These are phyloP conservation scores for Solea solea DNA, from an alignment of 2,113 vertebrate genomes.

Conservation along the genomic window DNA sequence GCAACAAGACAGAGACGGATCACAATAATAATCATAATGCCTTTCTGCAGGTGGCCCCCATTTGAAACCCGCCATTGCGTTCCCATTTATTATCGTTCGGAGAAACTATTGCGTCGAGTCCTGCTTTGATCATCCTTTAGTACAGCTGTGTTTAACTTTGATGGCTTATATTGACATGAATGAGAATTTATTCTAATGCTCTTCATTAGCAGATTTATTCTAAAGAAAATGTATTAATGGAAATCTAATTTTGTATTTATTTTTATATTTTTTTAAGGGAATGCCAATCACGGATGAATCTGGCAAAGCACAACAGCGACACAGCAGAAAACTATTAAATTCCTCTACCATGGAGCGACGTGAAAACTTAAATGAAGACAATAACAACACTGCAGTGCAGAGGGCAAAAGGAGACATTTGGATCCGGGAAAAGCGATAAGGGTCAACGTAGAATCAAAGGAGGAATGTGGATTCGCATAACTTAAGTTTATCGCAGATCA, in stretches of 20 bases:
- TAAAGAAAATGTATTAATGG: not conserved
- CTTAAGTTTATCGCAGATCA: conserved; percentile 64
- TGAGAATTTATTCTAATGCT: too few species aligned
- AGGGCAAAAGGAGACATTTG: conserved; percentile 8
- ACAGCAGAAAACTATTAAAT: conserved; percentile 8
- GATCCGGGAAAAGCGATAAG: conserved; percentile 43
- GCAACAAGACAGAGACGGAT: conserved; percentile 79
- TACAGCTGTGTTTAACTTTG: conserved; percentile 30
- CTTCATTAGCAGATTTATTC: too few species aligned
- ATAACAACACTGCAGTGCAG: not conserved
- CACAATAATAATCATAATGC: conserved; percentile 74
- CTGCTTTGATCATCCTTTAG: conserved; percentile 53
- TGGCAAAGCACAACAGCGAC: not conserved
- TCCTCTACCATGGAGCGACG: conserved; percentile 1
- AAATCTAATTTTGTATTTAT: not conserved
- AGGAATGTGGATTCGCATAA: conserved; percentile 45
- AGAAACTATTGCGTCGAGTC: conserved; percentile 32
- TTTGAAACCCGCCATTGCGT: conserved; percentile 69
- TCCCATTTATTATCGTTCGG: conserved; percentile 63
- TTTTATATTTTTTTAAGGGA: not conserved
- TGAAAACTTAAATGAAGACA: conserved; percentile 9
- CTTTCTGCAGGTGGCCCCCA: conserved; percentile 69
- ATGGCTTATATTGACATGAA: conserved; percentile 4
- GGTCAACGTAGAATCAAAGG: conserved; percentile 30
- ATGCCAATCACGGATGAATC: not conserved